Percentiles rank a stretch among this genome's conserved stretches.
These are phyloP conservation scores for Drosophila ogumai DNA, from an alignment of 1,140 invertebrate genomes.

Conservation along the genomic window DNA sequence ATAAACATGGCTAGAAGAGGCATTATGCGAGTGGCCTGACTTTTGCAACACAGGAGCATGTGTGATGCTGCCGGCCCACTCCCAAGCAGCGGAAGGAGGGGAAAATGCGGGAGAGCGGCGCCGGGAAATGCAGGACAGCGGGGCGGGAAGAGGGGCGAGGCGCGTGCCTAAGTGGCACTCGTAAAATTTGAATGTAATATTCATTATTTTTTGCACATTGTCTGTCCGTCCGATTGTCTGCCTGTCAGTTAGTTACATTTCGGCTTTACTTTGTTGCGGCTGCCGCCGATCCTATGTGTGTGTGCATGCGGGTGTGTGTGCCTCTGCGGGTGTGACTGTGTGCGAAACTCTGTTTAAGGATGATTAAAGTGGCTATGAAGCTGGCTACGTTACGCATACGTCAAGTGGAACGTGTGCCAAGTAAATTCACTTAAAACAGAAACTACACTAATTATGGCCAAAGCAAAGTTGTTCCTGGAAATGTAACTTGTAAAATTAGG, in stretches of 20 bases:
- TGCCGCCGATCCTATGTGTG: neutral
- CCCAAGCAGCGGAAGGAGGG: neutral
- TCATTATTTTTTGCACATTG: conserved; percentile 81
- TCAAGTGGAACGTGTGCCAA: conserved; percentile 23
- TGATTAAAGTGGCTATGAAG: conserved; percentile 37
- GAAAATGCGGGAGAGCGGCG: conserved; percentile 3
- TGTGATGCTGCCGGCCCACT: conserved; percentile 34
- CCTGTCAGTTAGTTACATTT: conserved; percentile 52
- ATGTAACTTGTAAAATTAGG: conserved; percentile 1
- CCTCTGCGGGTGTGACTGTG: neutral
- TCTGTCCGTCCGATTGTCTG: conserved; percentile 48
- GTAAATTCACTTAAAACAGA: conserved; percentile 20
- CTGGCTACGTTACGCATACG: conserved; percentile 33
- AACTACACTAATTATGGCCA: conserved; percentile 20
- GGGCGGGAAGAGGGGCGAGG: conserved; percentile 1
- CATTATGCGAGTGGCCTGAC: conserved; percentile 82
- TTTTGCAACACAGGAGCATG: conserved; percentile 75
- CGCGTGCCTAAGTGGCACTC: conserved; percentile 80
- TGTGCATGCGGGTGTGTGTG: neutral
- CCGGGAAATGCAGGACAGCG: neutral
- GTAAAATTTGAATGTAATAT: conserved; percentile 83
- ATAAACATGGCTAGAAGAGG: conserved; percentile 84
- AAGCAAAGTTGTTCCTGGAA: conserved; percentile 9
- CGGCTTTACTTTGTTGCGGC: conserved; percentile 43
- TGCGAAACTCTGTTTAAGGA: conserved; percentile 28